phyloP scores from a whole-genome alignment of 64 coral and sea anemone species.

The Anthopleura sola region DNA sequence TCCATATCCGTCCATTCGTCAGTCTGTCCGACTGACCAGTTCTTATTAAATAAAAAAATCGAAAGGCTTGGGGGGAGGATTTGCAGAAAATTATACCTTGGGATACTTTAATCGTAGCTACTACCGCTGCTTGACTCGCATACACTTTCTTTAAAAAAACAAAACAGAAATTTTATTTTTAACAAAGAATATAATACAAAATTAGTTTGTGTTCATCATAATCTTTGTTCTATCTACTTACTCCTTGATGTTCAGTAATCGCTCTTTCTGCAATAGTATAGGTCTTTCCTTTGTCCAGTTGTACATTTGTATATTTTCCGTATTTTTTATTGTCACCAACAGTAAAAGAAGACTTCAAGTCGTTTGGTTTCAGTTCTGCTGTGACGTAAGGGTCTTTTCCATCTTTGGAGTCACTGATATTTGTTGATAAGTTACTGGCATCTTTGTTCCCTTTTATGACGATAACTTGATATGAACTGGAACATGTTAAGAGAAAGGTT shows the following conservation, averaged over 20 bases:
- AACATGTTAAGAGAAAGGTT: not conserved
- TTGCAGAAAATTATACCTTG: not conserved
- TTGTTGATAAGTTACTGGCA: not conserved
- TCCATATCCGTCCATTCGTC: no score
- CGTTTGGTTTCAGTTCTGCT: not conserved
- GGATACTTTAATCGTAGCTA: not conserved
- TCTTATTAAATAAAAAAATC: no score
- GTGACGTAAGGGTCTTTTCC: not conserved
- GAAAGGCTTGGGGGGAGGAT: no score
- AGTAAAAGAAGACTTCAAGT: not conserved
- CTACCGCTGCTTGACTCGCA: not conserved
- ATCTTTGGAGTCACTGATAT: not conserved
- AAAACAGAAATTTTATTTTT: not conserved
- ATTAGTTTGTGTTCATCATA: no score
- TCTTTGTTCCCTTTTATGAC: not conserved
- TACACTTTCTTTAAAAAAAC: not conserved
- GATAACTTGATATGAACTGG: constrained; percentile 3
- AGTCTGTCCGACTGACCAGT: no score
- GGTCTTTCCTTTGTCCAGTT: not conserved
- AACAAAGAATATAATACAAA: no score
- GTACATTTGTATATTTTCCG: constrained; percentile 5
- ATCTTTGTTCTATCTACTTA: no score
- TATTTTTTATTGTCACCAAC: constrained; percentile 12
- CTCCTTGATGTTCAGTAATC: not conserved
- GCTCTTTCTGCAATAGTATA: constrained; percentile 28